A percentile compares a stretch with the other conserved stretches of the same genome.
phyloP scores from a whole-genome alignment of 2,113 vertebrate species.

The Pica pica region DNA sequence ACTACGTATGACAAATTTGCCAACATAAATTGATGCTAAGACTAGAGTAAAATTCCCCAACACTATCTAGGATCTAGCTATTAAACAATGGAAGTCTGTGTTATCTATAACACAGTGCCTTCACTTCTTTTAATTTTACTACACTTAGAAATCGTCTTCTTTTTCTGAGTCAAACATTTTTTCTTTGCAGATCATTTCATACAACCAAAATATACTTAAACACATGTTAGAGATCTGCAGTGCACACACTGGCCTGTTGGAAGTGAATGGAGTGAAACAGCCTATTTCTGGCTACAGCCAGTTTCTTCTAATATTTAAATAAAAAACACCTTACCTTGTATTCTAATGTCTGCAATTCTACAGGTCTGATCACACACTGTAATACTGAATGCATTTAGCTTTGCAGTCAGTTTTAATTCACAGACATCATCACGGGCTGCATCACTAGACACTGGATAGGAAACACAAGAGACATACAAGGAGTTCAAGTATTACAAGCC shows the following conservation, averaged over 20 bases:
- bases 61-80: background rate
- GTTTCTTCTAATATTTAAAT: background rate
- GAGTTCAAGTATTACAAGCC: background rate
- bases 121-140: background rate
- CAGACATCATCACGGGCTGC: conserved; percentile 64
- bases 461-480: background rate
- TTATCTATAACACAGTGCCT: background rate
- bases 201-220: background rate
- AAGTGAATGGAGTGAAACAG: background rate
- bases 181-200: background rate
- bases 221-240: background rate
- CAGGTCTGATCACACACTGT: conserved; percentile 83
- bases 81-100: background rate
- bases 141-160: background rate
- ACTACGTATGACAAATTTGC: background rate
- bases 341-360: conserved; percentile 87
- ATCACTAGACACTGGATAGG: conserved; percentile 52
- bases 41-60: background rate
- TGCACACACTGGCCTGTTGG: background rate
- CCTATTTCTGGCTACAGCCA: background rate
- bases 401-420: conserved; percentile 82
- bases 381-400: conserved; percentile 84
- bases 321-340: conserved; percentile 77
- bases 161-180: background rate
- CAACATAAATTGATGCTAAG: background rate